A percentile compares a stretch with the other conserved stretches of the same genome.
Evolutionary conservation across 2,888 invertebrate genomes (phyloP).

Genomic region (Lasioglossum marginatum): DNA sequence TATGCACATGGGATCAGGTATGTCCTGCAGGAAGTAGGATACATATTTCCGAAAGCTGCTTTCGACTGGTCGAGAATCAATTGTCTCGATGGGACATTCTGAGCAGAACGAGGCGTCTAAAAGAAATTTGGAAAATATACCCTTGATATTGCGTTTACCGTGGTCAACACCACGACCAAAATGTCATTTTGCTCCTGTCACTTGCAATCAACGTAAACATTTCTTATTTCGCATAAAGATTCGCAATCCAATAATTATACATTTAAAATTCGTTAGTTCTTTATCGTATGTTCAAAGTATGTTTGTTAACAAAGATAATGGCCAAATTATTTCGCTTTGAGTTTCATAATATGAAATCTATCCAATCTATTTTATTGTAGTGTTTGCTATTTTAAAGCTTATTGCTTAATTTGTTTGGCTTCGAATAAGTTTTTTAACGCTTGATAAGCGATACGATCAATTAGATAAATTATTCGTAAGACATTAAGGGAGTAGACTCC

Average conservation of each 20-base stretch:
- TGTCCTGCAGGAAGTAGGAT: conserved; percentile 90
- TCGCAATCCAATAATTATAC: too few species aligned
- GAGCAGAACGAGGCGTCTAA: conserved; percentile 81
- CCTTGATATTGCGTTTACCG: background rate
- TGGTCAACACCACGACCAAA: too few species aligned
- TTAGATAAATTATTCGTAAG: background rate
- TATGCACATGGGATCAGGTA: conserved; percentile 89
- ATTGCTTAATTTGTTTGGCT: too few species aligned
- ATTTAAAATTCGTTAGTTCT: too few species aligned
- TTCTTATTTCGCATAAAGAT: too few species aligned
- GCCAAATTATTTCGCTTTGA: background rate
- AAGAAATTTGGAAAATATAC: background rate
- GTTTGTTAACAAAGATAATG: too few species aligned
- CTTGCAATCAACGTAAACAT: too few species aligned
- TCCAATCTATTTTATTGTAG: background rate
- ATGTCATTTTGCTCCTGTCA: too few species aligned
- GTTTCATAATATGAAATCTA: background rate
- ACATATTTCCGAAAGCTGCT: conserved; percentile 89
- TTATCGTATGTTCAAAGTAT: too few species aligned
- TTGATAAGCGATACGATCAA: too few species aligned
- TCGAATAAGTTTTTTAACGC: too few species aligned
- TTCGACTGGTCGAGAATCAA: conserved; percentile 85
- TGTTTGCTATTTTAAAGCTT: too few species aligned
- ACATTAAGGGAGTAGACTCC: background rate
- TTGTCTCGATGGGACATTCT: conserved; percentile 85